Evolutionary conservation across 2,113 vertebrate species (phyloP), one percentile per base, ranked within the genome.

Genomic region (Platichthys stellatus): DNA sequence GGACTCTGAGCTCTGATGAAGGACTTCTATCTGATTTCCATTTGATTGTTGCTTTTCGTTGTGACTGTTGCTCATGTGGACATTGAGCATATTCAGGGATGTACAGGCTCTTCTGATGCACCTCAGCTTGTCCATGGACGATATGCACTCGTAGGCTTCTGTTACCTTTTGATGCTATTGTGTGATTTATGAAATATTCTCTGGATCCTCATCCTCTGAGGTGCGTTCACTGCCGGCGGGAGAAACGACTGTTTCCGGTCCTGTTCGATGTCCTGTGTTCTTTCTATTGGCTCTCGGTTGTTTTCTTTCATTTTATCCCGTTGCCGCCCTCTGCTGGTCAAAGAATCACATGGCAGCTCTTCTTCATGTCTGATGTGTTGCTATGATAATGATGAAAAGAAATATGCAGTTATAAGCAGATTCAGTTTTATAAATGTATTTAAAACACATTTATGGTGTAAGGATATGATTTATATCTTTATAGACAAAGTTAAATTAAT

Each of bases 301-400:
- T 47, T 58, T 68, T 45, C 15, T 69, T 65, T 65, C 43, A 7
- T 18, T 31, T 5, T 0, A 58, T 66, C n/a, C 5, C 66, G 69
- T 65, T 91, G 75, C 83, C 84, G 80, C 88, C 80, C 81, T 64
- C 90, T 92, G 82, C 67, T 89, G 92, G 83, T 57, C 3, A 13
- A 60, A 51, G 13, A 31, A 18, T 18, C 63, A n/a, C 2, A 2
- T 21, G 15, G 1, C 53, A 56, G 35, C 43, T 54, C 15, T 11
- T 21, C 13, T 62, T 20, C 59, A 24, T 51, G 31, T 7, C 31
- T 31, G 31, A 31, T 31, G 31, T 31, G 31, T 17, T 31, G 20
- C 4, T 9, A 23, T 11, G 11, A 4, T 53, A 40, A 53, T 31
- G 23, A 54, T 18, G 3, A 54, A 47, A 45, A 63, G 18, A 38